These are phyloP conservation scores for Nannoperca obscura DNA, from an alignment of 2,797 vertebrate species.

Conservation along the genomic window DNA sequence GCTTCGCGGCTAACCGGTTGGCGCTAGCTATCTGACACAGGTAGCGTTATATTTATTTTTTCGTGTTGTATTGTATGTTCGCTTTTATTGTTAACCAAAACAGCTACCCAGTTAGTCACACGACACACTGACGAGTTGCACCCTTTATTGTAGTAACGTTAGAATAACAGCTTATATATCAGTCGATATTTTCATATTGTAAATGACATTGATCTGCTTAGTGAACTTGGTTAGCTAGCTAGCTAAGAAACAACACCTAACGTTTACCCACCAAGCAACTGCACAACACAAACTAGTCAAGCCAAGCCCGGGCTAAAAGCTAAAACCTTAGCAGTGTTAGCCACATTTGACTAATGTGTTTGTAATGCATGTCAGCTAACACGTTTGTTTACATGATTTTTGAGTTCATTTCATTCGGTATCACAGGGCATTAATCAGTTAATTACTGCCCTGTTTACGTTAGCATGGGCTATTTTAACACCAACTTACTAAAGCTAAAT, in stretches of 20 bases:
- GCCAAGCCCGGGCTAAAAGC: constrained; percentile 5
- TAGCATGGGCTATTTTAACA: constrained; percentile 2
- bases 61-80: constrained; percentile 22
- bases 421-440: background rate
- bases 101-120: background rate
- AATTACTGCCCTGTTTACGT: background rate
- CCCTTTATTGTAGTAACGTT: background rate
- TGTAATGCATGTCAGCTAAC: constrained; percentile 15
- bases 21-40: constrained; percentile 69
- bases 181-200: constrained; percentile 38
- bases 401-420: constrained; percentile 21
- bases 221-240: constrained; percentile 50
- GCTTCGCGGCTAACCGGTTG: constrained; percentile 77
- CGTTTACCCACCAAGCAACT: constrained; percentile 10
- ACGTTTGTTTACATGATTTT: constrained; percentile 68
- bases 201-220: constrained; percentile 69
- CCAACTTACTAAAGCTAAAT: background rate
- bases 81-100: background rate
- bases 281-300: background rate
- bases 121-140: background rate
- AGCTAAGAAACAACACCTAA: constrained; percentile 38
- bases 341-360: background rate
- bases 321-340: constrained; percentile 15
- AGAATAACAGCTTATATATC: constrained; percentile 17
- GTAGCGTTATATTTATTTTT: constrained; percentile 60